Percentiles rank a stretch among this genome's conserved stretches.
These are phyloP conservation scores for Paramisgurnus dabryanus DNA, from an alignment of 2,113 vertebrate species.

Conservation along the genomic window DNA sequence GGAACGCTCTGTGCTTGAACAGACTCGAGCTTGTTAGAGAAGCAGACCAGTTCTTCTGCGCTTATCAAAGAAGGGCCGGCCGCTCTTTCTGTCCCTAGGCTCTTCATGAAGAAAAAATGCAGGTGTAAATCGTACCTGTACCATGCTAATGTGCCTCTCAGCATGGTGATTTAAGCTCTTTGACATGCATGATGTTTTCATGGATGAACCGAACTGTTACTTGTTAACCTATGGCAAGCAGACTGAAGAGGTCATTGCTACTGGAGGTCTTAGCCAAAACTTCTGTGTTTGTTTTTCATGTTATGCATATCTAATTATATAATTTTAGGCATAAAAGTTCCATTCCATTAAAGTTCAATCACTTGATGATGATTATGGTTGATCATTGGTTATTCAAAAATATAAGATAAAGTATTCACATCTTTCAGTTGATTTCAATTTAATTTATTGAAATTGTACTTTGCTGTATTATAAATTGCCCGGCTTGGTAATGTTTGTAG, in stretches of 20 bases:
- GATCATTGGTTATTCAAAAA: too few species aligned
- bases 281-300: conserved; percentile 10
- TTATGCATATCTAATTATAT: conserved; percentile 2
- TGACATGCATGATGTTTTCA: neutral
- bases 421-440: too few species aligned
- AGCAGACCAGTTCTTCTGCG: conserved; percentile 24
- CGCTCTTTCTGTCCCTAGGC: conserved; percentile 16
- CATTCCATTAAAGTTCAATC: neutral
- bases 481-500: too few species aligned
- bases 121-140: conserved; percentile 1
- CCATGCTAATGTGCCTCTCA: conserved; percentile 23
- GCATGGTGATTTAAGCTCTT: conserved; percentile 5
- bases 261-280: neutral
- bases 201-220: neutral
- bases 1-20: conserved; percentile 29
- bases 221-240: neutral
- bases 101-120: conserved; percentile 13
- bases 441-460: too few species aligned
- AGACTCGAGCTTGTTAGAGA: conserved; percentile 34
- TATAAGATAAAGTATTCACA: too few species aligned
- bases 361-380: too few species aligned
- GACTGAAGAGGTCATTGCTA: neutral
- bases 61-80: conserved; percentile 43
- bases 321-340: conserved; percentile 20
- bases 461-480: too few species aligned